Evolutionary conservation across 2,113 vertebrate species (phyloP), one percentile per base, ranked within the genome.

Genomic region (Oxygymnocypris stewartii): DNA sequence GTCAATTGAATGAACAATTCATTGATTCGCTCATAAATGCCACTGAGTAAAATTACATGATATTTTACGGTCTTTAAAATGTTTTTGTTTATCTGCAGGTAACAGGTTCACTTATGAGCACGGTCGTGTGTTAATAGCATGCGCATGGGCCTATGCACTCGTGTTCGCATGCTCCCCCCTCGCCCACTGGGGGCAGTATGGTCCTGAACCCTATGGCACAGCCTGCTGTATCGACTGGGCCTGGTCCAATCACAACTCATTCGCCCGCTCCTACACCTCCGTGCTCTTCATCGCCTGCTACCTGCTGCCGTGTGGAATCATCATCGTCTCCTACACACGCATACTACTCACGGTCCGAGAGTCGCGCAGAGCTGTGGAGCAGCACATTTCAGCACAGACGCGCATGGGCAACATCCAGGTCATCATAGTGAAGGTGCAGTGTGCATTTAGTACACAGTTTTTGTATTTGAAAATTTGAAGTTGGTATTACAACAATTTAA

Each of bases 191-290:
- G 92, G 92, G 37, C 85, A 90, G 47, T 94, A 92, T 0, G 92
- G 91, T 51, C 86, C 73, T 0, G 92, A 94, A 40, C 93, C 93
- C 31, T 94, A 93, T 0, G 93, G 93, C 20, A 94, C 92, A 23
- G 92, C 92, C 31, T 93, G 93, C 87, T 94, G 92, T 80, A 92
- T 93, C 75, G 91, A 93, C 82, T 93, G 92, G 92, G 74, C 0
- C 54, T 89, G 85, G 31, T 90, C 91, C 83, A 93, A 87, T 6
- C 18, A 65, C 18, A 84, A 90, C 0, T 4, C 67, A 0, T 13
- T 87, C 4, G 89, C 90, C 57, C 88, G 82, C 78, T 93, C 91
- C 71, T 94, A 92, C 86, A 90, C 80, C 0, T 1, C 89, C 13
- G 91, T 65, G 18, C 90, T 94, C 18, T 93, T 94, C 87, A 57